Evolutionary conservation across 2,797 vertebrate species (phyloP).

Genomic region (Heterohyrax brucei): DNA sequence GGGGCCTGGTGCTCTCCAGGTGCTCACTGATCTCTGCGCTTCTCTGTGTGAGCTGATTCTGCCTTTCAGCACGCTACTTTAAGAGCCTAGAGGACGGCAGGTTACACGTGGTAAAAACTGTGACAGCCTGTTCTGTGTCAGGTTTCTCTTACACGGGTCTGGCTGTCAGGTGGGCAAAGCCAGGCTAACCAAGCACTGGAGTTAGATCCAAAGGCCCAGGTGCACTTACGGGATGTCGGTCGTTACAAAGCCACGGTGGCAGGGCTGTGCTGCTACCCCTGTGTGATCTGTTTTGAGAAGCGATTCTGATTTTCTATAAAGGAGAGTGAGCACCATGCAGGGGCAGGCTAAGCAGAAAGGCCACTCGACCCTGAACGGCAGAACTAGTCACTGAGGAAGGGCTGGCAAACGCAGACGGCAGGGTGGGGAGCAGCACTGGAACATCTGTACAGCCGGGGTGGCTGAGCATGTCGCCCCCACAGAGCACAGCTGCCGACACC

Average conservation of each 20-base stretch:
- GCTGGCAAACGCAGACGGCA: fast-evolving
- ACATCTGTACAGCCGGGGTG: neutral
- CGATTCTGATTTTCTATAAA: conserved; percentile 10
- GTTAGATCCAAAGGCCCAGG: neutral
- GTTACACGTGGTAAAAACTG: neutral
- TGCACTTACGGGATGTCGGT: neutral
- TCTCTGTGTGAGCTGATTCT: conserved; percentile 3
- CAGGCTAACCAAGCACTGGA: neutral
- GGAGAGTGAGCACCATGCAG: neutral
- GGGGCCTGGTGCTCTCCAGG: no score
- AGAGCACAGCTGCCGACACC: neutral
- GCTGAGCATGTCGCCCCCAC: neutral
- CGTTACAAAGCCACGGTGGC: neutral
- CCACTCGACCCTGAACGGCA: neutral
- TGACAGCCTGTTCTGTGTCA: neutral
- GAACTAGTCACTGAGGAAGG: neutral
- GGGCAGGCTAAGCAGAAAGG: neutral
- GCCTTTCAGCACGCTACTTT: neutral
- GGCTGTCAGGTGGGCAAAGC: neutral
- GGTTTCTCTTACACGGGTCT: neutral
- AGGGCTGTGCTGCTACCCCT: neutral
- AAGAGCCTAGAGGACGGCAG: neutral
- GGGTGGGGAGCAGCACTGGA: neutral
- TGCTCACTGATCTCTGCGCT: neutral
- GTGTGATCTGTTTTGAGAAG: neutral